Base-by-base conservation (phyloP, 2,888 invertebrate genomes). In the Drosophila antonietae region DNA sequence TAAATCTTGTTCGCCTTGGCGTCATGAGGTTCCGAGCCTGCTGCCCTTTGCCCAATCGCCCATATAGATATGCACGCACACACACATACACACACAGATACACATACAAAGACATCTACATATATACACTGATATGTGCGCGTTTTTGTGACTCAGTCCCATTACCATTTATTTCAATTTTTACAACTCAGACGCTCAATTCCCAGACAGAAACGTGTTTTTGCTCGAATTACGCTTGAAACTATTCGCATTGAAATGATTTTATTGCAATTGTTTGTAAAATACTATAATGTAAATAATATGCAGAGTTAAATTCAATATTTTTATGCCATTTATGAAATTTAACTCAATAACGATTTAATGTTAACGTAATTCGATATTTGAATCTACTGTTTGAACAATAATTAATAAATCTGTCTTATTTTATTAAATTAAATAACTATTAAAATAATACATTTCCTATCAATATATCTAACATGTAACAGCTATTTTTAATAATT, bases 111-210 rank as follows among this genome's bases (percentile, higher is more conserved):
- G 0, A 46, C 1, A 14, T 14, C 44, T 6, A n/a, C n/a, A 15
- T 33, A 51, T 8, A 59, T 33, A 47, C 60, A 56, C 31, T 37
- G 65, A 39, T 65, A 41, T 20, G 63, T 68, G 68, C 46, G 41
- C 47, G n/a, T 51, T 55, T 51, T 31, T 60, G 49, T 56, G 62
- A 37, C 71, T 79, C 78, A 74, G 86, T 84, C 82, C 87, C 87
- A 82, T 74, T 76, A 84, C 88, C 78, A 88, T 81, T 82, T 85
- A 81, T 75, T 81, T 83, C 75, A 79, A 84, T 88, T 81, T 78
- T 80, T 75, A 80, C 75, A 75, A 57, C 81, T 64, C 71, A 52
- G 55, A 66, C 62, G 70, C 73, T 58, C 46, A 47, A 76, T 71
- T 74, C 75, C 75, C 74, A 60, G 44, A 53, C 70, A 59, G 44